phyloP scores from a whole-genome alignment of 2,113 vertebrate species.

The Mellivora capensis region DNA sequence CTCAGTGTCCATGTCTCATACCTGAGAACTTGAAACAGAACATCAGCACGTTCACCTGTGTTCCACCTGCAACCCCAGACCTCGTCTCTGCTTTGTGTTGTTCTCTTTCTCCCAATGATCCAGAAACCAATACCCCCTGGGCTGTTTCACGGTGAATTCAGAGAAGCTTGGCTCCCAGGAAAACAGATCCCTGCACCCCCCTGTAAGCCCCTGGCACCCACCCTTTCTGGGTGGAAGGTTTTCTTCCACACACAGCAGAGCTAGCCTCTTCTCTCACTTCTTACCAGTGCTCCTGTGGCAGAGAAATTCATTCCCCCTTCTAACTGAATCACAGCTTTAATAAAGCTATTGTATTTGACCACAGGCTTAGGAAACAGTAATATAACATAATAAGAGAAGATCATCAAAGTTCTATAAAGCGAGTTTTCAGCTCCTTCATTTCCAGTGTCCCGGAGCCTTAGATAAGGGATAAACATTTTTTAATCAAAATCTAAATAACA shows the following conservation, averaged over 20 bases:
- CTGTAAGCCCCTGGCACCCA: background rate
- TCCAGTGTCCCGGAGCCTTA: conserved; percentile 77
- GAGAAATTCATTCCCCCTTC: conserved; percentile 70
- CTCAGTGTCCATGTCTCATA: background rate
- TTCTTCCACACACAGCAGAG: background rate
- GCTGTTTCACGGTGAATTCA: conserved; percentile 32
- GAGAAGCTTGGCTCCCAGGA: background rate
- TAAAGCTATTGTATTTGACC: conserved; percentile 85
- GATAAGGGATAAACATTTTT: conserved; percentile 79
- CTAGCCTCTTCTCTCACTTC: conserved; percentile 40
- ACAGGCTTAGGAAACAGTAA: conserved; percentile 80
- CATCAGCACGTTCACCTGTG: background rate
- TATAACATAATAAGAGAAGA: conserved; percentile 80
- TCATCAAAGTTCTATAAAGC: conserved; percentile 82
- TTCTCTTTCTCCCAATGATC: background rate
- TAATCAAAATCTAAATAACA: conserved; percentile 82
- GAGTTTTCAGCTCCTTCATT: conserved; percentile 65
- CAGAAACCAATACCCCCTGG: background rate
- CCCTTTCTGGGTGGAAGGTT: background rate
- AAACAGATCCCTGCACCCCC: background rate
- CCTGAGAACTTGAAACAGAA: background rate
- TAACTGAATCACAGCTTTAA: conserved; percentile 78
- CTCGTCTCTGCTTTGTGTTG: background rate
- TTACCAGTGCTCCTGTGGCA: conserved; percentile 31
- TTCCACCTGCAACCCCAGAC: background rate